These are phyloP conservation scores for Microchirus variegatus DNA, from an alignment of 2,797 vertebrate genomes.

Conservation along the genomic window DNA sequence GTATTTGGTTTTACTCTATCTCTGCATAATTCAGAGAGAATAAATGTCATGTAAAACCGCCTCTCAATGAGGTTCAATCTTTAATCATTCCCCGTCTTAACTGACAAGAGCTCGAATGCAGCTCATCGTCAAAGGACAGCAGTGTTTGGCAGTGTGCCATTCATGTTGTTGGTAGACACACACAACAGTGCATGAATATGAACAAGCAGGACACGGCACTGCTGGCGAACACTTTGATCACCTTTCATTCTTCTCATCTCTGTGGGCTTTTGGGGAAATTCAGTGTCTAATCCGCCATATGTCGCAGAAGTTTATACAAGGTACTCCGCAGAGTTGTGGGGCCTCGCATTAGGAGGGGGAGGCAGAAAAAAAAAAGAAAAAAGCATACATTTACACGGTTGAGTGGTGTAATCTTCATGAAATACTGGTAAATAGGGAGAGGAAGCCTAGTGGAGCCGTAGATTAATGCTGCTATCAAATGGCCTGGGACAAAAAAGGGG, in stretches of 20 bases:
- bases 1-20: slow-evolving; percentile 1
- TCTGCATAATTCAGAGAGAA: background rate
- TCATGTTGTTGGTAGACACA: slow-evolving; percentile 35
- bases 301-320: slow-evolving; percentile 69
- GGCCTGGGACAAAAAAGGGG: slow-evolving; percentile 81
- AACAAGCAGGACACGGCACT: slow-evolving; percentile 33
- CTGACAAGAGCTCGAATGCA: slow-evolving; percentile 38
- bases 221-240: slow-evolving; percentile 53
- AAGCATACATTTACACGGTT: slow-evolving; percentile 76
- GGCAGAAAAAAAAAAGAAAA: slow-evolving; percentile 20
- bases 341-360: slow-evolving; percentile 55
- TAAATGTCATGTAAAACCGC: background rate
- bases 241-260: slow-evolving; percentile 65
- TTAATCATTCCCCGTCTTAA: slow-evolving; percentile 24
- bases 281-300: slow-evolving; percentile 64
- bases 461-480: slow-evolving; percentile 83
- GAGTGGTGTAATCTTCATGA: slow-evolving; percentile 82
- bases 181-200: slow-evolving; percentile 15
- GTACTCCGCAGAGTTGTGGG: slow-evolving; percentile 69
- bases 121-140: slow-evolving; percentile 42
- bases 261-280: slow-evolving; percentile 56
- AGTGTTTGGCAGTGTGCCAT: slow-evolving; percentile 40
- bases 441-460: slow-evolving; percentile 75
- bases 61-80: background rate
- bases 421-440: slow-evolving; percentile 79